Evolutionary conservation across 1,140 invertebrate species (phyloP).

Genomic region (Tribolium madens): DNA sequence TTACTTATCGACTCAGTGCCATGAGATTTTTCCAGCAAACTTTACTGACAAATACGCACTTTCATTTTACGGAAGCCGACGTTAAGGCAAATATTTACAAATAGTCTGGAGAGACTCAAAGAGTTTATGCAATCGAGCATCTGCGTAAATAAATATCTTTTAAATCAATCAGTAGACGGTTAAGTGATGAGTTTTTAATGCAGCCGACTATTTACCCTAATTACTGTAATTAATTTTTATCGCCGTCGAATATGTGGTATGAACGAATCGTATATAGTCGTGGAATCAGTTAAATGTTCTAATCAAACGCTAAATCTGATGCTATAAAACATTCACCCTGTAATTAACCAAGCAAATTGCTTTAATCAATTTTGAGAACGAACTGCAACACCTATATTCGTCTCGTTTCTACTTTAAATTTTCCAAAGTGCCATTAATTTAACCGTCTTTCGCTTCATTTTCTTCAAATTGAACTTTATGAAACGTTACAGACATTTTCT

Average conservation of each 20-base stretch:
- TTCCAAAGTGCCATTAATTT: constrained; percentile 39
- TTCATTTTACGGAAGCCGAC: not conserved
- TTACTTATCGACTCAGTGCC: not conserved
- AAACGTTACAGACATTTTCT: constrained; percentile 37
- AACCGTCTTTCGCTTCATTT: constrained; percentile 40
- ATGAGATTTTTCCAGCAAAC: constrained; percentile 1
- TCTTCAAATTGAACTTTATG: constrained; percentile 41
- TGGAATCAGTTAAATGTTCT: constrained; percentile 28
- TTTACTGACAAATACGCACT: constrained; percentile 2
- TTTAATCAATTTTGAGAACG: constrained; percentile 39
- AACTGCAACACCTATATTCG: constrained; percentile 34
- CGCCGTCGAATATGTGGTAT: not conserved
- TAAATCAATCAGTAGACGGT: not conserved
- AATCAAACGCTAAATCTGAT: constrained; percentile 27
- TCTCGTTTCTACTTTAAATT: constrained; percentile 39
- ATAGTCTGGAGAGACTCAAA: not conserved
- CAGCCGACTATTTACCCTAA: not conserved
- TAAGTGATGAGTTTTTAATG: constrained; percentile 20
- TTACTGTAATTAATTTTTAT: constrained; percentile 3
- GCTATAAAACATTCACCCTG: constrained; percentile 39
- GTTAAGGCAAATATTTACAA: constrained; percentile 16
- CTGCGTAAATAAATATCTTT: constrained; percentile 19
- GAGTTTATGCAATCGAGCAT: constrained; percentile 11
- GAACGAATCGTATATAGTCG: constrained; percentile 7
- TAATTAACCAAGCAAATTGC: constrained; percentile 42